A percentile compares a stretch with the other conserved stretches of the same genome.
phyloP scores from a whole-genome alignment of 1,140 invertebrate species.

The Lepidotrigona ventralis region DNA sequence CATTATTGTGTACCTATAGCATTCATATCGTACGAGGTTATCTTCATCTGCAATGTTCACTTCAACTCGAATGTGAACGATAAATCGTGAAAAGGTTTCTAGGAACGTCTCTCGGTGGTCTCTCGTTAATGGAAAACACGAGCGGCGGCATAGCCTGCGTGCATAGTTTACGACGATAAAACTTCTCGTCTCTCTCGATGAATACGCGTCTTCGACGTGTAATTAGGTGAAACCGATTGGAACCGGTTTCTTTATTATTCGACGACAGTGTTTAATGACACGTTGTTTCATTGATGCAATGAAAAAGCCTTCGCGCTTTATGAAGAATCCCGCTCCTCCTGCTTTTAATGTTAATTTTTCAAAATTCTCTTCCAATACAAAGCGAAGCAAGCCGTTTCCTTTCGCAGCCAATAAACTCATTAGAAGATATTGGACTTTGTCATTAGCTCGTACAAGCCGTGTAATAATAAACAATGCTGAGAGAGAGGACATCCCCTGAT shows the following conservation, averaged over 20 bases:
- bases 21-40: conserved; percentile 22
- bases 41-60: conserved; percentile 29
- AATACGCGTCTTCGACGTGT: neutral
- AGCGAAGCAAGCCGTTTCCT: too few species aligned
- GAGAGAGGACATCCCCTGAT: neutral
- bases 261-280: too few species aligned
- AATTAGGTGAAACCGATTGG: neutral
- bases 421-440: conserved; percentile 6
- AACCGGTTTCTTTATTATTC: neutral
- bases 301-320: too few species aligned
- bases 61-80: conserved; percentile 27
- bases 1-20: neutral
- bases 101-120: conserved; percentile 28
- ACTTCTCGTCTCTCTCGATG: neutral
- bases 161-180: conserved; percentile 5
- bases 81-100: conserved; percentile 30
- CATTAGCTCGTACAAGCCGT: neutral
- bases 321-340: too few species aligned
- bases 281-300: too few species aligned
- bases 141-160: neutral
- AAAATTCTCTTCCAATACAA: too few species aligned
- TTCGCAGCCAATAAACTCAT: neutral
- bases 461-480: conserved; percentile 17
- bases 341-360: too few species aligned
- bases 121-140: conserved; percentile 15